Percentiles rank a stretch among this genome's conserved stretches.
Evolutionary conservation across 2,888 invertebrate genomes (phyloP).

Genomic region (Lithophane semibrunnea): DNA sequence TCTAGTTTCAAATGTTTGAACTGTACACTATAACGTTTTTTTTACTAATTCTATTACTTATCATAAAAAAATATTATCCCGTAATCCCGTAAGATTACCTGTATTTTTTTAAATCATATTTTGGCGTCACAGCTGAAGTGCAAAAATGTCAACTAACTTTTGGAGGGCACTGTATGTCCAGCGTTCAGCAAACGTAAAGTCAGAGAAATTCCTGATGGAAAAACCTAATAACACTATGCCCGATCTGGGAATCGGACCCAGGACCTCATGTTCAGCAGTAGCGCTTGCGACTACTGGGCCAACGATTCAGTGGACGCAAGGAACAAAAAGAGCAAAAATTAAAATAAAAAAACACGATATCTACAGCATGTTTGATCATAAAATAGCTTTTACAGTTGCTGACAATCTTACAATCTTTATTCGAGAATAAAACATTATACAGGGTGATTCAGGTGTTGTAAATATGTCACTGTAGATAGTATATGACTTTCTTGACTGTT

Average conservation of each 20-base stretch:
- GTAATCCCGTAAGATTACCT: too few relatives aligned
- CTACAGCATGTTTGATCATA: slow-evolving; percentile 41
- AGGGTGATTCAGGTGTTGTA: slow-evolving; percentile 49
- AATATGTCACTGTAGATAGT: slow-evolving; percentile 47
- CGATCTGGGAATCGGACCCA: neutral
- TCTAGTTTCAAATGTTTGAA: too few relatives aligned
- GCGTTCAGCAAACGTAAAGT: neutral
- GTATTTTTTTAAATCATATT: too few relatives aligned
- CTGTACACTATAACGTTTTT: too few relatives aligned
- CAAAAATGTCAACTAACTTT: neutral
- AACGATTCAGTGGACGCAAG: neutral
- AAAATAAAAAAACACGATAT: neutral
- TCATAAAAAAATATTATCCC: too few relatives aligned
- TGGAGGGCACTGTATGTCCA: neutral
- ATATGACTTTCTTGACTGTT: slow-evolving; percentile 36
- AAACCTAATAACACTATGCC: neutral
- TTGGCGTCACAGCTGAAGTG: too few relatives aligned
- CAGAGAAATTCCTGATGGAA: neutral
- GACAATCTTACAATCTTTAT: slow-evolving; percentile 61
- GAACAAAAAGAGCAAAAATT: neutral
- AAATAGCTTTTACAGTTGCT: slow-evolving; percentile 59
- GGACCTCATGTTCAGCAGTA: neutral
- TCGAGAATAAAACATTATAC: slow-evolving; percentile 53
- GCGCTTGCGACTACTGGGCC: neutral
- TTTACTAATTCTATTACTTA: too few relatives aligned